phyloP scores from a whole-genome alignment of 2,888 invertebrate species.

The Leptinotarsa peninsularis region DNA sequence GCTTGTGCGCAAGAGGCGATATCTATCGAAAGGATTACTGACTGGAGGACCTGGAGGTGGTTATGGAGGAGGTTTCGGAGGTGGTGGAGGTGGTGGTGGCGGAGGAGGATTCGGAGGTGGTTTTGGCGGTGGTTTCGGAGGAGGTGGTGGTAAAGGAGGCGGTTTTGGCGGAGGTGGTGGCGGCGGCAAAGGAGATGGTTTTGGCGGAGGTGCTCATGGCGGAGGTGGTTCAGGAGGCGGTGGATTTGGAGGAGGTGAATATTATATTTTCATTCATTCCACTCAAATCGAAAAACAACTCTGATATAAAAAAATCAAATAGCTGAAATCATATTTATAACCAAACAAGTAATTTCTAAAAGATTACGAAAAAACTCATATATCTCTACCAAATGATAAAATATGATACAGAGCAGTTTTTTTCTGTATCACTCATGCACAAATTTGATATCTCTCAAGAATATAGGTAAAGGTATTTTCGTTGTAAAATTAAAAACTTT shows the following conservation, averaged over 20 bases:
- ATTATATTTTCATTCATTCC: neutral
- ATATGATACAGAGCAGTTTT: too few relatives aligned
- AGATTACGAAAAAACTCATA: too few relatives aligned
- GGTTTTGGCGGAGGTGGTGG: constrained; percentile 49
- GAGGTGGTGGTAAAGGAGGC: constrained; percentile 41
- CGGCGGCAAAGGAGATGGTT: constrained; percentile 36
- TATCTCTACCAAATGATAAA: too few relatives aligned
- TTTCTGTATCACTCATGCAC: too few relatives aligned
- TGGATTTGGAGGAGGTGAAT: constrained; percentile 39
- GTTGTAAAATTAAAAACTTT: too few relatives aligned
- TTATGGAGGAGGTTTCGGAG: constrained; percentile 36
- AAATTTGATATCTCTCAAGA: too few relatives aligned
- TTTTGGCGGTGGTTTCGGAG: constrained; percentile 41
- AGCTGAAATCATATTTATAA: too few relatives aligned
- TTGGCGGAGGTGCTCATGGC: constrained; percentile 42
- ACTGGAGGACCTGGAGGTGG: constrained; percentile 53
- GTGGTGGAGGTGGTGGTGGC: constrained; percentile 36
- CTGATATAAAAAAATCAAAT: too few relatives aligned
- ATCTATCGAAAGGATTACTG: constrained; percentile 52
- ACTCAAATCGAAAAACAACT: too few relatives aligned
- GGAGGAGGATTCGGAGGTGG: constrained; percentile 41
- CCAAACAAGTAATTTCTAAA: too few relatives aligned
- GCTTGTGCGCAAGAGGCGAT: constrained; percentile 37
- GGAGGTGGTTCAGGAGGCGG: constrained; percentile 46
- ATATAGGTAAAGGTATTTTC: too few relatives aligned